Base-by-base conservation (phyloP, 2,888 invertebrate species). In the Neoitamus cyanurus region DNA sequence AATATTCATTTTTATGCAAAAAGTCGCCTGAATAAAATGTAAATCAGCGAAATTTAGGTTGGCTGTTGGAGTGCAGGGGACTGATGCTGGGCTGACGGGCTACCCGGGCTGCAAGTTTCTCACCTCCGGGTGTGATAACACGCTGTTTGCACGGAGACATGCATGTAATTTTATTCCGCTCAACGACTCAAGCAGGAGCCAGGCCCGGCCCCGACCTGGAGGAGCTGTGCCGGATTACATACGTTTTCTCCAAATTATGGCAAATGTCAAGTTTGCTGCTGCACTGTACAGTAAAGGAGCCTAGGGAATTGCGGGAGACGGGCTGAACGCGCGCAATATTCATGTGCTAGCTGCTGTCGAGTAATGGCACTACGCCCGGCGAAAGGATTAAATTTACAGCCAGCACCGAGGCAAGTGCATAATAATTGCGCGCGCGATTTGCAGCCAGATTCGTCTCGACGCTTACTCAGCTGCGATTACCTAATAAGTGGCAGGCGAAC, bases 1-100 rank as follows among this genome's bases (percentile, higher is more conserved):
- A 75, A 75, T 75, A 75, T 75, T 75, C 75, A 75, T 75, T 75
- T 75, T 75, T 75, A 75, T 75, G 75, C 75, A 75, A 75, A 75
- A 75, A 42, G 37, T 42, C 25, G 20, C 75, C 75, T 42, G 75
- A 75, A 75, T 75, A 75, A 75, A 75, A 75, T 75, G 75, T 75
- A 75, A 75, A 75, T 75, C 75, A 75, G 42, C 42, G 42, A 37
- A 75, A 75, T 75, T 75, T 75, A 42, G 75, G 75, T 75, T 75
- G 75, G n/a, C 58, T 25, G 42, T 9, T 28, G 36, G 42, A 28
- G 42, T 28, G 42, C 25, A 37, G 36, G 48, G 34, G 34, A 7
- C 4, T 34, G 3, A 34, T 70, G 28, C 70, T 70, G 34, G n/a
- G n/a, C 34, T 7, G 7, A 34, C n/a, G n/a, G 48, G n/a, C 48